Evolutionary conservation across 2,797 vertebrate genomes (phyloP).

Genomic region (Notoglanidium macrostoma): DNA sequence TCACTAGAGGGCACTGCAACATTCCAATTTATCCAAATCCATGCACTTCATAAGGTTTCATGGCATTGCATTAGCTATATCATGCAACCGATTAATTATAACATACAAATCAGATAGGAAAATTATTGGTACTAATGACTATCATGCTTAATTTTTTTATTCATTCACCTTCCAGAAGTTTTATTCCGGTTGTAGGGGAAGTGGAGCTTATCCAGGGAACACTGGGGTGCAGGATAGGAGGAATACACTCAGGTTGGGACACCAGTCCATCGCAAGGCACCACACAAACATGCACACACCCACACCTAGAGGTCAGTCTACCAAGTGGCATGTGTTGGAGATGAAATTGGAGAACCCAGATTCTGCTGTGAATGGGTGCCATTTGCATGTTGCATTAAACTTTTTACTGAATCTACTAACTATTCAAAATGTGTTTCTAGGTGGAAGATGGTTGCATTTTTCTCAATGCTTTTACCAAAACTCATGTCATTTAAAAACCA

Average conservation of each 20-base stretch:
- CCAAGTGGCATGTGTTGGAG: not conserved
- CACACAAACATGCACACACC: not conserved
- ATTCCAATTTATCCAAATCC: slow-evolving; percentile 56
- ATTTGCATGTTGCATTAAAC: no score
- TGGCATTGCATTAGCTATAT: not conserved
- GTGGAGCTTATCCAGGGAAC: not conserved
- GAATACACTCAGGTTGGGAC: not conserved
- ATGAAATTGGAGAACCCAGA: not conserved
- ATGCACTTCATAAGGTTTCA: not conserved
- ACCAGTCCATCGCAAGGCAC: not conserved
- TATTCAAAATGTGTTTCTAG: no score
- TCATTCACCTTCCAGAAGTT: not conserved
- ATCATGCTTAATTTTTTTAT: not conserved
- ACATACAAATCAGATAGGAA: not conserved
- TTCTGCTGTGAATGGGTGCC: no score
- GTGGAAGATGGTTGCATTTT: no score
- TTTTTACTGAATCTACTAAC: no score
- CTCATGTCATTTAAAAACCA: no score
- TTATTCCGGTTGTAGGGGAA: not conserved
- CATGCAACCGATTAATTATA: not conserved
- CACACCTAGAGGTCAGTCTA: not conserved
- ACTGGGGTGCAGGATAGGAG: not conserved
- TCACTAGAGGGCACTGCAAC: slow-evolving; percentile 61
- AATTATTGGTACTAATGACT: not conserved
- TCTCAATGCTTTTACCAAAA: no score